Evolutionary conservation across 1,140 invertebrate genomes (phyloP), one percentile per base, ranked within the genome.

Genomic region (Coelopa frigida): DNA sequence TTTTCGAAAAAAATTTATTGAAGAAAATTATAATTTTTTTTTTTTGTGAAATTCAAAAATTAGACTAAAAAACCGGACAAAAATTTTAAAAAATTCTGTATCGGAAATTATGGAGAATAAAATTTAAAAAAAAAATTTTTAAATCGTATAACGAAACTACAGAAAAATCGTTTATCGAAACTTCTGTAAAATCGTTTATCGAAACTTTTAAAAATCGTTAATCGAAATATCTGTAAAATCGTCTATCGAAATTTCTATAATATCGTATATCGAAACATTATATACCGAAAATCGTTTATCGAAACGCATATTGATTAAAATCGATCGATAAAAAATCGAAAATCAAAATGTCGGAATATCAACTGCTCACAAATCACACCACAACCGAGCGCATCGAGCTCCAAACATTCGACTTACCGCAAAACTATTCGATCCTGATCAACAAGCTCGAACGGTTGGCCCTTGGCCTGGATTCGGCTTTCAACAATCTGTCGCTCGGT

Each of bases 351-450:
- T 47, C 46, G 46, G 39, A 44, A 29, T 12, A 40, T 22, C 35
- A 31, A 51, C 39, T 51, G 18, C 7, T 49, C 18, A 26, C 36
- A 11, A 45, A 39, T 39, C 20, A 15, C 7, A 41, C 42, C 14
- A 33, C 24, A 14, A 32, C 2, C 15, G 29, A 38, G 14, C 15
- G 23, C 21, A 15, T 38, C 48, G 4, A 42, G 33, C n/a, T 35
- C 11, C 36, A 41, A 24, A 53, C 23, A 57, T 62, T 50, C 38
- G 64, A 65, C 52, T 35, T 70, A 49, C 54, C 66, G 3, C 56
- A 64, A 45, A 71, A 70, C 44, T 68, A 70, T 37, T 70, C 67
- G 5, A 52, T 70, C 47, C 42, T 70, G 35, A 65, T 68, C 35
- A 68, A 68, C 24, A 68, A 68, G 46, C 48, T 68, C n/a, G 64